phyloP scores from a whole-genome alignment of 2,113 vertebrate species.

The Hyla sarda region DNA sequence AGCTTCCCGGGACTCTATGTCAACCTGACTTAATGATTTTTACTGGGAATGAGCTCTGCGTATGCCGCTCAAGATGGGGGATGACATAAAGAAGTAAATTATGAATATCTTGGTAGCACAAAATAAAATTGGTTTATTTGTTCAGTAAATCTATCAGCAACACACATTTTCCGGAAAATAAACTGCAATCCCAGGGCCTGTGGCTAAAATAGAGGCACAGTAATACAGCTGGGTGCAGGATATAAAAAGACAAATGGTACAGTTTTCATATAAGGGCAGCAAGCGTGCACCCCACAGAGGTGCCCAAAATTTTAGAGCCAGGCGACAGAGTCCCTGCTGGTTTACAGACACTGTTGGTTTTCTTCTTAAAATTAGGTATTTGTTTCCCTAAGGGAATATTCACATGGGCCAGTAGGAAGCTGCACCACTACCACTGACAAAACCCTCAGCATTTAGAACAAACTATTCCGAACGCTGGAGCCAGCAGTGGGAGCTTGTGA shows the following conservation, averaged over 20 bases:
- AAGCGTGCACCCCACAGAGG: background rate
- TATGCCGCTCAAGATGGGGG: background rate
- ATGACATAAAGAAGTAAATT: background rate
- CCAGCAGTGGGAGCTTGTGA: too few relatives aligned
- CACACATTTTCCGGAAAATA: background rate
- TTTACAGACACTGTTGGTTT: too few relatives aligned
- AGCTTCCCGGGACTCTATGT: background rate
- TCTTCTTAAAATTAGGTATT: too few relatives aligned
- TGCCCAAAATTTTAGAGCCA: background rate
- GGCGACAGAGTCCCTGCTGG: too few relatives aligned
- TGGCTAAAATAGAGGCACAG: background rate
- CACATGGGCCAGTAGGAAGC: too few relatives aligned
- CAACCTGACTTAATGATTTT: background rate
- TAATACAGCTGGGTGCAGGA: background rate
- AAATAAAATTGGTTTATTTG: background rate
- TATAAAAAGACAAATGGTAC: background rate
- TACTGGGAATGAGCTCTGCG: background rate
- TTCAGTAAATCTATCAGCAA: background rate
- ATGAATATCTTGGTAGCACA: background rate
- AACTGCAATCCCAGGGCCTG: background rate
- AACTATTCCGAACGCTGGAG: too few relatives aligned
- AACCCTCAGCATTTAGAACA: too few relatives aligned
- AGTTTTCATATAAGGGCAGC: background rate
- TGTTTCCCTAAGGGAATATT: too few relatives aligned
- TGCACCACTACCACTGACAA: too few relatives aligned